A percentile compares a stretch with the other conserved stretches of the same genome.
These are phyloP conservation scores for Gasteruption jaculator DNA, from an alignment of 2,888 invertebrate genomes.

Conservation along the genomic window DNA sequence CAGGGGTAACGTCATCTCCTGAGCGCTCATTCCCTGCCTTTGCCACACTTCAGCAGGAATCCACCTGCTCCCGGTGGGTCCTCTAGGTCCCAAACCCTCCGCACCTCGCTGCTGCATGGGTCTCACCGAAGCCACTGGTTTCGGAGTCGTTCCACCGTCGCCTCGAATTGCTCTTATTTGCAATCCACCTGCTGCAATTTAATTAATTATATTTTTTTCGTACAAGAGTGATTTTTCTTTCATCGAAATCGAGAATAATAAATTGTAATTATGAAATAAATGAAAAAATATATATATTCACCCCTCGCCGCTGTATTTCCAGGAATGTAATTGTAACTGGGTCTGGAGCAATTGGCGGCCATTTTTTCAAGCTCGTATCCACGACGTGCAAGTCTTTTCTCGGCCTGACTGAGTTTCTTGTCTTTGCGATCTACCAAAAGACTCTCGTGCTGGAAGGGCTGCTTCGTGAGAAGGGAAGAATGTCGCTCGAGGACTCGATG, in stretches of 20 bases:
- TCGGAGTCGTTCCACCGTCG: slow-evolving; percentile 60
- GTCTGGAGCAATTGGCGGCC: slow-evolving; percentile 62
- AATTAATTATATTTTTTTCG: slow-evolving; percentile 8
- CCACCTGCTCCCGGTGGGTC: slow-evolving; percentile 60
- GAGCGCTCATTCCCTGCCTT: slow-evolving; percentile 90
- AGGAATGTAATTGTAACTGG: slow-evolving; percentile 54
- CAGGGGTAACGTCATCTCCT: slow-evolving; percentile 89
- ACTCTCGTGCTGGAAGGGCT: slow-evolving; percentile 95
- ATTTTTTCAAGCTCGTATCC: slow-evolving; percentile 94
- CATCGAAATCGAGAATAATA: slow-evolving; percentile 7
- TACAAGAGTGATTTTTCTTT: background rate
- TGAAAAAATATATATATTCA: slow-evolving; percentile 20
- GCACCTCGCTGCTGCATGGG: slow-evolving; percentile 68
- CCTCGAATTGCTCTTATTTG: slow-evolving; percentile 61
- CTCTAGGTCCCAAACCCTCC: slow-evolving; percentile 53
- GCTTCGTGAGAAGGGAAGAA: slow-evolving; percentile 66
- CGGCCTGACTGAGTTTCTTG: slow-evolving; percentile 87
- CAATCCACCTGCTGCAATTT: slow-evolving; percentile 40
- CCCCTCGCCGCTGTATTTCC: slow-evolving; percentile 49
- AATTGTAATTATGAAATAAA: slow-evolving; percentile 10
- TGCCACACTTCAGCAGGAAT: slow-evolving; percentile 90
- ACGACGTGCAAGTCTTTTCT: slow-evolving; percentile 88
- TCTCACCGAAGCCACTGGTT: slow-evolving; percentile 67
- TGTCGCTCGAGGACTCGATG: slow-evolving; percentile 62
- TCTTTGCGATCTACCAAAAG: slow-evolving; percentile 91